phyloP scores from a whole-genome alignment of 2,797 vertebrate species.

The Sebastes cheni region DNA sequence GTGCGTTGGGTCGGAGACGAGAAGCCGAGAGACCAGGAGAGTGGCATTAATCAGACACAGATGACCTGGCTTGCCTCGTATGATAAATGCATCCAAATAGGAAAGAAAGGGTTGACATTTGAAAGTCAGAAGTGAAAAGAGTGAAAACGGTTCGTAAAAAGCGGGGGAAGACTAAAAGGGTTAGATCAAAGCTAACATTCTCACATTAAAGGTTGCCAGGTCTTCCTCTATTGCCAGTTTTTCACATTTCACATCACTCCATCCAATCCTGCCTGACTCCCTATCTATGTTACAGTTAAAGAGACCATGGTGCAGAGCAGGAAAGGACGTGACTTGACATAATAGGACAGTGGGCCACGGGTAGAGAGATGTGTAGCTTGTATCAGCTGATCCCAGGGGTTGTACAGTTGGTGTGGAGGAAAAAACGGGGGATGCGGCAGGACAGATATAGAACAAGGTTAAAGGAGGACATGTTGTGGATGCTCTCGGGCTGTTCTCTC shows the following conservation, averaged over 20 bases:
- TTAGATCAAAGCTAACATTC: conserved; percentile 24
- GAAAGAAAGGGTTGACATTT: conserved; percentile 37
- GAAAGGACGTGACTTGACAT: conserved; percentile 44
- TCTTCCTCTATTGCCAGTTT: neutral
- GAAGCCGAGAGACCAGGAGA: conserved; percentile 29
- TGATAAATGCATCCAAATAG: conserved; percentile 25
- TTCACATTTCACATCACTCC: neutral
- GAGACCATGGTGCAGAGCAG: conserved; percentile 16
- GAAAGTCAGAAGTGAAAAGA: conserved; percentile 25
- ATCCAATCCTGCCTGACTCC: neutral
- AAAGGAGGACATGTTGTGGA: conserved; percentile 52
- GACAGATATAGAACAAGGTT: conserved; percentile 69
- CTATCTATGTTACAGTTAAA: conserved; percentile 15
- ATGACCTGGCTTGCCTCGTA: conserved; percentile 35
- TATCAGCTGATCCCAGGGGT: conserved; percentile 58
- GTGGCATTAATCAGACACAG: conserved; percentile 53
- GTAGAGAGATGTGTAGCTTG: conserved; percentile 28
- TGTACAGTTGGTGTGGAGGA: conserved; percentile 35
- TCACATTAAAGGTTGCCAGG: neutral
- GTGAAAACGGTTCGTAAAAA: conserved; percentile 1
- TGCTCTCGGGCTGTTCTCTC: conserved; percentile 41
- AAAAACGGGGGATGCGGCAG: conserved; percentile 38
- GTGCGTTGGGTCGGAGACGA: conserved; percentile 8
- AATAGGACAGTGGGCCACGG: conserved; percentile 48
- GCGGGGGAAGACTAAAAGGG: conserved; percentile 7